Evolutionary conservation across 1,140 invertebrate genomes (phyloP), one percentile per base, ranked within the genome.

Genomic region (Drosophila takahashii): DNA sequence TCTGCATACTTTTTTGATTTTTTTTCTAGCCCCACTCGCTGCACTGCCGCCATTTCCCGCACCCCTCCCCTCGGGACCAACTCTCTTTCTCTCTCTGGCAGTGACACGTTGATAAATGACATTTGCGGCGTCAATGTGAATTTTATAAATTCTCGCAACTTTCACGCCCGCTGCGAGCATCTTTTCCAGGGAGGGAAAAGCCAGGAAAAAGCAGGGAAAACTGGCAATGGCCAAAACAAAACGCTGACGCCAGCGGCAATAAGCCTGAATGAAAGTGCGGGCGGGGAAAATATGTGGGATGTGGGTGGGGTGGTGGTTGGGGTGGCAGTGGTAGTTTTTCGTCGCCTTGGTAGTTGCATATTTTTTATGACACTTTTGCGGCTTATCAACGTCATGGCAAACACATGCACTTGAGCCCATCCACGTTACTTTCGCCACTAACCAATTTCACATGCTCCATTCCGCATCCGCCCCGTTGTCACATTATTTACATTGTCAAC

Each of bases 71-170:
- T 6, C 36, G 15, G 29, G 10, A 32, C 22, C 22, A 16, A 47
- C 16, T 27, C 42, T 16, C 41, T 29, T 39, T 34, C 47, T 26
- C 18, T 18, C n/a, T 48, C 57, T 84, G 81, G n/a, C 66, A 53
- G 76, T 87, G 84, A 87, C 84, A 87, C 66, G 79, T 83, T 87
- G 84, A 87, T 87, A 87, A 87, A 87, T 87, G 84, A 87, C 84
- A 87, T 89, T 87, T 87, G 84, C 79, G 77, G 84, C 84, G 60
- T 87, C 84, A 87, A 87, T 87, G 84, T 84, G 84, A 84, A 87
- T 89, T 87, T 87, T 89, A 87, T 87, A 89, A 87, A 87, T 89
- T 89, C 79, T 83, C 79, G 69, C 86, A 87, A 89, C 79, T 89
- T 86, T 87, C 54, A 86, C 83, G 83, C 83, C 83, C 70, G 70